Conservation (phyloP, 2,113 vertebrate species). For the Cochlearius cochlearius region DNA sequence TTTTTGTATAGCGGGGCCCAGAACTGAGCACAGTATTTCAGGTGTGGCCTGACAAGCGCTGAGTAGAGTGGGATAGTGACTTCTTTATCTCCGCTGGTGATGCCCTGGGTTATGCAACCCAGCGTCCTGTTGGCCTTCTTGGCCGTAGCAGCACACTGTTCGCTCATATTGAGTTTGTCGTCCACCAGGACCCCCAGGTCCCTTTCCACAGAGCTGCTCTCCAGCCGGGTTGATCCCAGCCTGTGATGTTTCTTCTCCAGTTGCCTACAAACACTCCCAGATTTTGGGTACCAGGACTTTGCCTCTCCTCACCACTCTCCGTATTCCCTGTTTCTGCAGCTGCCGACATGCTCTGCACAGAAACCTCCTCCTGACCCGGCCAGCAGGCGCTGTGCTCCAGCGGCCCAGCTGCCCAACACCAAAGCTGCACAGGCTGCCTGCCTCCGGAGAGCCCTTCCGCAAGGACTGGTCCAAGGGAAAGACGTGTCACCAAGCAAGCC, state of each 20-base stretch:
- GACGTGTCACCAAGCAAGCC: neutral
- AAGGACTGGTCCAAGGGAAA: neutral
- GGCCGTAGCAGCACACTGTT: too few species aligned
- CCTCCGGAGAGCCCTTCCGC: neutral
- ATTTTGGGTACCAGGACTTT: neutral
- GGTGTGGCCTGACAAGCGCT: too few species aligned
- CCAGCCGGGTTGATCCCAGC: too few species aligned
- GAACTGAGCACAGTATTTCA: too few species aligned
- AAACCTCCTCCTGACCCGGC: neutral
- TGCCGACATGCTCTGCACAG: conserved; percentile 1
- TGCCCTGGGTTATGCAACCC: too few species aligned
- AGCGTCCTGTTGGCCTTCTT: too few species aligned
- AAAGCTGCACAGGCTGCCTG: neutral
- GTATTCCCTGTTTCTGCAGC: neutral
- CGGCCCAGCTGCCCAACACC: neutral
- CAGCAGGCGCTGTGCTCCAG: neutral
- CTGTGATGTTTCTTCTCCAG: neutral
- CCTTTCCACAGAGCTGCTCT: too few species aligned
- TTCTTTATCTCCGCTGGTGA: too few species aligned
- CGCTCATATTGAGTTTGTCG: too few species aligned
- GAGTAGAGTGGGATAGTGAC: too few species aligned
- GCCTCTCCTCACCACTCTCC: neutral
- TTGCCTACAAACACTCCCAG: neutral
- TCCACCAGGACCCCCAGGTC: too few species aligned
- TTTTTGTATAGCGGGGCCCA: too few species aligned